Base-by-base conservation (phyloP, 2,113 vertebrate species). In the Varanus salvator region DNA sequence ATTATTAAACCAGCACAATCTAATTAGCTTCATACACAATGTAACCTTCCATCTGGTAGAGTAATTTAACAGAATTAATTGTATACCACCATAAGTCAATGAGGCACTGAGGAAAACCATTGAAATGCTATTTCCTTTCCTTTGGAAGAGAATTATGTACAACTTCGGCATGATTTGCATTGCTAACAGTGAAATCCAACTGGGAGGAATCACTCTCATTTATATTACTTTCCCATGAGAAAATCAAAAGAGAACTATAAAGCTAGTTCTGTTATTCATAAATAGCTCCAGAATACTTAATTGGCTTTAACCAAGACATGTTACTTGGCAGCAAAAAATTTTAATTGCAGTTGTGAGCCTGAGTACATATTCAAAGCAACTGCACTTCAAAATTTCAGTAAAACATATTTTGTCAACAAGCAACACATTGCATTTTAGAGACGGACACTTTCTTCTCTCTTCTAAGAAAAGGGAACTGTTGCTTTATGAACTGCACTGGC, bases 111-210 rank as follows among this genome's bases (percentile, higher is more conserved):
- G 97, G 97, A 97, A 98, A 98, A 98, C 97, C 97, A 98, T 96
- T 98, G 97, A 98, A 98, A 98, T 97, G 97, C 97, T 96, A 98
- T 98, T 99, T 98, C 97, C 97, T 98, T 98, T 98, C 97, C 97
- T 98, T 98, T 98, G 98, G 96, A 97, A 98, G 96, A 95, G 95
- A 98, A 98, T 98, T 98, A 98, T 98, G 98, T 98, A 97, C 97
- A 97, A 97, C 97, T 98, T 98, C 95, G 97, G 96, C 97, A 95
- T 98, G 96, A 96, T 97, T 96, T 98, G 97, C 96, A 97, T 97
- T 98, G 97, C 96, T 97, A 96, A 97, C 97, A 95, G 93, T 95
- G 96, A 97, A 97, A 98, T 95, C 97, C 97, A 97, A 98, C 95
- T 96, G 96, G 97, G 97, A 98, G 97, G 96, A 97, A 97, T 98